Base-by-base conservation (phyloP, 2,797 vertebrate species). In the Sebastes melanostomus region DNA sequence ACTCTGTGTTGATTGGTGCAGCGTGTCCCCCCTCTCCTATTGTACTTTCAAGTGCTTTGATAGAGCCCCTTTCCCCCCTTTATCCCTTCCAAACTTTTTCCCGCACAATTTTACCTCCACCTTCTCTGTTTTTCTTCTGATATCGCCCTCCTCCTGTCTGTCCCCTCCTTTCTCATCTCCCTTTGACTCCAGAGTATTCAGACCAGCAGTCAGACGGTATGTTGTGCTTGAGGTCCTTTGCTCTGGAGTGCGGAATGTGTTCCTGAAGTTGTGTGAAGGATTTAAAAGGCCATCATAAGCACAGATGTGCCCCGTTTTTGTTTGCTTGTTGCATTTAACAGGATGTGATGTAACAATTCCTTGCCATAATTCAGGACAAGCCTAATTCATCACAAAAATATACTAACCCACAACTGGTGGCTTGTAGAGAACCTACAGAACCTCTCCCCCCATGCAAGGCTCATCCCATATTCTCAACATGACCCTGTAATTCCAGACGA, bases 181-280 rank as follows among this genome's bases (percentile, higher is more conserved):
- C 83, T 52, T 90, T 78, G 89, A 93, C 90, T 94, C 93, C 94
- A 96, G 95, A 95, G 89, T 95, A 74, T 95, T 96, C 94, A 95
- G 91, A 91, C 94, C 95, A 88, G 93, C 95, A 84, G 86, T 78
- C 82, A 86, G 91, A 94, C 94, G 95, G 95, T 96, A 96, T 83
- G 96, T 95, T 93, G 90, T 88, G 77, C 67, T 85, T 66, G 80
- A 80, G 81, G 89, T 82, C 75, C 74, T 77, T 75, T 80, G 75
- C 80, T 89, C 78, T 87, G 77, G 81, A 85, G 77, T 90, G 78
- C 89, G 81, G 86, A 91, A 92, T 92, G 91, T 81, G 85, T 80
- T 82, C 73, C 78, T 72, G 30, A 85, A 66, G 36, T 80, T 80
- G 76, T 86, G 46, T 86, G 66, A 81, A 65, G 72, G 75, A 69